A percentile compares a stretch with the other conserved stretches of the same genome.
Evolutionary conservation across 2,113 vertebrate species (phyloP).

Genomic region (Peromyscus polionotus): DNA sequence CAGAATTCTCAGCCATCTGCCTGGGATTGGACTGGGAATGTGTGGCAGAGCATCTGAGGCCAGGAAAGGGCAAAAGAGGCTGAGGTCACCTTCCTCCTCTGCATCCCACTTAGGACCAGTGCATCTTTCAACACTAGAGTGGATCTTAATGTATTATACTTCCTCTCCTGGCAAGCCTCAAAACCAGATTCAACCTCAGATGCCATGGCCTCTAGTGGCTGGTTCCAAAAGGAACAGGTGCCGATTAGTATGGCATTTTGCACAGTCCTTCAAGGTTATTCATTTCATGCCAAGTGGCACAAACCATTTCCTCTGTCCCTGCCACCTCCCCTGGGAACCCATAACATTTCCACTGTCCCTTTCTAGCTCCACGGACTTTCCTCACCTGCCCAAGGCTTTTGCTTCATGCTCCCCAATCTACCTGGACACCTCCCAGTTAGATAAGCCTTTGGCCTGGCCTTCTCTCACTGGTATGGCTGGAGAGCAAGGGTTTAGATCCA

Average conservation of each 20-base stretch:
- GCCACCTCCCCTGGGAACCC: neutral
- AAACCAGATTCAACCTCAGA: constrained; percentile 35
- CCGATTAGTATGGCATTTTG: constrained; percentile 66
- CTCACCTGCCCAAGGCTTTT: neutral
- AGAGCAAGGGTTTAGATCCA: neutral
- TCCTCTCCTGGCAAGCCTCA: constrained; percentile 43
- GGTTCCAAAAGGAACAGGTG: constrained; percentile 74
- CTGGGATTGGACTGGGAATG: constrained; percentile 11
- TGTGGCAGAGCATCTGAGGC: constrained; percentile 44
- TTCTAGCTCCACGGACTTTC: neutral
- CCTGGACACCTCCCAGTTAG: neutral
- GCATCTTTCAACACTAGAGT: constrained; percentile 33
- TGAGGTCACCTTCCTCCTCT: constrained; percentile 22
- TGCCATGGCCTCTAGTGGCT: neutral
- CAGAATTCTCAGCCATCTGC: constrained; percentile 75
- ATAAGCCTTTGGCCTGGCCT: neutral
- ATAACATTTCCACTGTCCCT: neutral
- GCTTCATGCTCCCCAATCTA: neutral
- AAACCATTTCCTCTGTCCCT: constrained; percentile 6
- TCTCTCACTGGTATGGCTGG: neutral
- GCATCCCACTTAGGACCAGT: neutral
- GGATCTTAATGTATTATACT: constrained; percentile 4
- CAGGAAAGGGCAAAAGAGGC: constrained; percentile 11
- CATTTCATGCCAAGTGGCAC: constrained; percentile 70
- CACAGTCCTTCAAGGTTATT: constrained; percentile 65